phyloP scores from a whole-genome alignment of 2,113 vertebrate species.

The Cygnus buccinator region DNA sequence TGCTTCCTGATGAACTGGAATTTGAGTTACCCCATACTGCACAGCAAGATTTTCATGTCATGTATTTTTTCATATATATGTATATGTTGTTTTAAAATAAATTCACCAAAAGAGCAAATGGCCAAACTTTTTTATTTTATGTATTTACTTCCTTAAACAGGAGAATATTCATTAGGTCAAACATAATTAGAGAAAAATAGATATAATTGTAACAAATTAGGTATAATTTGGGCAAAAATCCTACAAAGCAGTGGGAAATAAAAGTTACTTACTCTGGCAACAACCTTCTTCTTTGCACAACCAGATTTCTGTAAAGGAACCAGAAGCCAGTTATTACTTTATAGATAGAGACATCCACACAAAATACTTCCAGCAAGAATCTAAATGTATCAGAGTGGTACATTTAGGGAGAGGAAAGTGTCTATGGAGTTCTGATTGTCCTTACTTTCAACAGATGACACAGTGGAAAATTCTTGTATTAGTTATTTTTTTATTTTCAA shows the following conservation, averaged over 20 bases:
- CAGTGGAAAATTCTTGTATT: neutral
- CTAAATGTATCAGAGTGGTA: neutral
- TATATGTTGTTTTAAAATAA: neutral
- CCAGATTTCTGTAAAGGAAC: constrained; percentile 45
- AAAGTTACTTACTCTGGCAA: constrained; percentile 47
- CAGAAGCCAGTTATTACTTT: neutral
- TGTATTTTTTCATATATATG: neutral
- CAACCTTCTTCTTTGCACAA: constrained; percentile 51
- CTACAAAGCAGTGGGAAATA: neutral
- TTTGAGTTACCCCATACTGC: neutral
- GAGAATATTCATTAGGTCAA: neutral
- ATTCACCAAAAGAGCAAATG: neutral
- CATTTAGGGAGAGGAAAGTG: neutral
- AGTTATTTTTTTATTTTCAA: neutral
- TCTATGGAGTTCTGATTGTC: neutral
- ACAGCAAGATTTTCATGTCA: neutral
- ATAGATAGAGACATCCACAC: neutral
- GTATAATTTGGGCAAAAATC: neutral
- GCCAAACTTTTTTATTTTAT: neutral
- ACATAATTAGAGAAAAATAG: neutral
- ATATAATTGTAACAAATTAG: neutral
- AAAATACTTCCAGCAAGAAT: neutral
- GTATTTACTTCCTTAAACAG: neutral
- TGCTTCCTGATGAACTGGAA: neutral
- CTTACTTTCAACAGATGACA: neutral